Percentiles rank a stretch among this genome's conserved stretches.
Conservation (phyloP, 2,113 vertebrate species). For the Noturus placidus region DNA sequence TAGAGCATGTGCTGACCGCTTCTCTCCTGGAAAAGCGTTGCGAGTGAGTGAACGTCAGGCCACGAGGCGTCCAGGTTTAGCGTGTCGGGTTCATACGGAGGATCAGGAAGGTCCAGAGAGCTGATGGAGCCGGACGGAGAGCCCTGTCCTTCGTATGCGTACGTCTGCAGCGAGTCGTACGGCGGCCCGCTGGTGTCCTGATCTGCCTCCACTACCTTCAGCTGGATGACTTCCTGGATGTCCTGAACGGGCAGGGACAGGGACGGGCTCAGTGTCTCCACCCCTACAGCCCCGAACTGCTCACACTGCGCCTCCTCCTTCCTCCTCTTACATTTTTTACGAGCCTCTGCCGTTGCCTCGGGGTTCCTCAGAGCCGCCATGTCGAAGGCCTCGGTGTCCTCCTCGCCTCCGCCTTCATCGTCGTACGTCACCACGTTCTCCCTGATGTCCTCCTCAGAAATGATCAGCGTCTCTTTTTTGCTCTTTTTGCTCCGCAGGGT, state of each 20-base stretch:
- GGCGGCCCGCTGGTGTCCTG: conserved; percentile 87
- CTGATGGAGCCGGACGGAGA: conserved; percentile 91
- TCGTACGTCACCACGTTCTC: conserved; percentile 96
- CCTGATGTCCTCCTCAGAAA: conserved; percentile 92
- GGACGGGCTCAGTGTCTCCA: conserved; percentile 64
- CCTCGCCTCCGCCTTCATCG: conserved; percentile 85
- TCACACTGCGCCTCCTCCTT: conserved; percentile 75
- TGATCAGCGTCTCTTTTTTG: conserved; percentile 93
- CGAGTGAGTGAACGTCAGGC: conserved; percentile 81
- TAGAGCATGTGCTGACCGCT: conserved; percentile 52
- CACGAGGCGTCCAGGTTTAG: conserved; percentile 91
- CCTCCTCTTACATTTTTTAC: conserved; percentile 67
- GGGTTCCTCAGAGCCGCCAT: conserved; percentile 92
- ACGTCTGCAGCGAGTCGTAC: conserved; percentile 96
- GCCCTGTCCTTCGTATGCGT: conserved; percentile 91
- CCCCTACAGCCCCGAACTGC: conserved; percentile 52
- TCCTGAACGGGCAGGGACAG: conserved; percentile 76
- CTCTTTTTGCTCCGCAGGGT: conserved; percentile 83
- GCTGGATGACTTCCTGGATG: conserved; percentile 85
- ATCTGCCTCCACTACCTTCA: conserved; percentile 90
- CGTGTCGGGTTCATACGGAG: conserved; percentile 85
- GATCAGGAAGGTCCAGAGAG: conserved; percentile 85
- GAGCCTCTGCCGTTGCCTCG: conserved; percentile 78
- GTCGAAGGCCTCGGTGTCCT: conserved; percentile 89
- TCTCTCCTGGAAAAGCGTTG: conserved; percentile 78